Conservation (phyloP, 2,113 vertebrate genomes). For the Thalassarche chlororhynchos region DNA sequence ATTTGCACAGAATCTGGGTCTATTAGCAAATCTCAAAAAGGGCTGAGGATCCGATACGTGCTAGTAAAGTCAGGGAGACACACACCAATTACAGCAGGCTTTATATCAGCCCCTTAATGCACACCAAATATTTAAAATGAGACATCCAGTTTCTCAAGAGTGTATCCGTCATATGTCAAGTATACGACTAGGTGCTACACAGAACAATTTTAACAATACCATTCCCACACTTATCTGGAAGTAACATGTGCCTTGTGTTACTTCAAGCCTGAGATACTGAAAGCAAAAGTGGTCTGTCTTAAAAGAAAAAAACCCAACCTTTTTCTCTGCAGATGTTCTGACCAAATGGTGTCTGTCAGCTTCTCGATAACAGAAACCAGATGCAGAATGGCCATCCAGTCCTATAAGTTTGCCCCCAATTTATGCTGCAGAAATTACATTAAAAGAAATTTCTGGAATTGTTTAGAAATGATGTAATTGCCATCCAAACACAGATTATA, state of each 20-base stretch:
- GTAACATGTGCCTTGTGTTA: neutral
- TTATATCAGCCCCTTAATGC: neutral
- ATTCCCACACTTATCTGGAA: neutral
- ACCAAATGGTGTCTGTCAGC: neutral
- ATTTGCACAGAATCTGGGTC: neutral
- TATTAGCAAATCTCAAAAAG: neutral
- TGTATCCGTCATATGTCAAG: neutral
- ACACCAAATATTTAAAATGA: neutral
- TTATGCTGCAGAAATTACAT: constrained; percentile 10
- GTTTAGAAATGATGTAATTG: neutral
- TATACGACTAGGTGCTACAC: neutral
- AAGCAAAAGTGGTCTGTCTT: neutral
- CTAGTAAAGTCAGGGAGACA: neutral
- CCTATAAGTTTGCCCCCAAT: neutral
- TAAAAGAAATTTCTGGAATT: neutral
- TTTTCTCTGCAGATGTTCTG: neutral
- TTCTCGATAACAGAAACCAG: constrained; percentile 16
- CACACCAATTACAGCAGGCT: neutral
- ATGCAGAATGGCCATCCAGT: neutral
- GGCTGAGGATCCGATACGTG: neutral
- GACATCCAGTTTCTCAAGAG: neutral
- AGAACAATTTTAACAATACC: neutral
- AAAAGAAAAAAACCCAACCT: neutral
- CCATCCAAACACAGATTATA: neutral
- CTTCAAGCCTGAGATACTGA: neutral